Conservation (phyloP, 2,113 vertebrate genomes). For the Cololabis saira region DNA sequence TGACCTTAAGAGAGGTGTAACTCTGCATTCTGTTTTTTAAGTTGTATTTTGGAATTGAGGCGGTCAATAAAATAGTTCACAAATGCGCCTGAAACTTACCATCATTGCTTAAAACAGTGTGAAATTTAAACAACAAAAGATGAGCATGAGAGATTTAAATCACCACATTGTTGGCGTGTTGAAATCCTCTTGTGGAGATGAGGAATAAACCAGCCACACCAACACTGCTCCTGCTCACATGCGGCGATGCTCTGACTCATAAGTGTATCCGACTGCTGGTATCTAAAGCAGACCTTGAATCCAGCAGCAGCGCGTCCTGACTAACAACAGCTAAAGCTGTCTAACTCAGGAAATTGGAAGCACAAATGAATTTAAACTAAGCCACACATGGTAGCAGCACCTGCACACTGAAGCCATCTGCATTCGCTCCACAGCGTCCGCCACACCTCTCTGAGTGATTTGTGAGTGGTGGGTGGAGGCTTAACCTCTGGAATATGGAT, state of each 20-base stretch:
- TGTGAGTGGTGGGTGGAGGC: slow-evolving; percentile 5
- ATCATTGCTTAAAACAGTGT: no score
- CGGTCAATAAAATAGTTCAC: no score
- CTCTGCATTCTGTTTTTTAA: no score
- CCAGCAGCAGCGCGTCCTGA: background rate
- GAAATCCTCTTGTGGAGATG: no score
- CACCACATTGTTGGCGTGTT: no score
- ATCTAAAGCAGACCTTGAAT: slow-evolving; percentile 4
- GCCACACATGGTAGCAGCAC: background rate
- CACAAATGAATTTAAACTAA: background rate
- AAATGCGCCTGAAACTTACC: no score
- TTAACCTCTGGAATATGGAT: slow-evolving; percentile 44
- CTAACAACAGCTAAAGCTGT: slow-evolving; percentile 11
- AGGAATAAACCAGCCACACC: no score
- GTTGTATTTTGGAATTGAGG: no score
- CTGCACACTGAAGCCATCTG: slow-evolving; percentile 11
- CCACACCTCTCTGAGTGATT: background rate
- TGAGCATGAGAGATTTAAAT: no score
- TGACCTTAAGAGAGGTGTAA: no score
- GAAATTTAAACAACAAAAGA: no score
- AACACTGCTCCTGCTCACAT: no score
- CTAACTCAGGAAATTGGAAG: background rate
- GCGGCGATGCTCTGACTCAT: background rate
- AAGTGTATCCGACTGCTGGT: background rate
- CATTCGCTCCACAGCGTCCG: slow-evolving; percentile 21